Evolutionary conservation across 2,888 invertebrate species (phyloP).

Genomic region (Monoplex corrugatus): DNA sequence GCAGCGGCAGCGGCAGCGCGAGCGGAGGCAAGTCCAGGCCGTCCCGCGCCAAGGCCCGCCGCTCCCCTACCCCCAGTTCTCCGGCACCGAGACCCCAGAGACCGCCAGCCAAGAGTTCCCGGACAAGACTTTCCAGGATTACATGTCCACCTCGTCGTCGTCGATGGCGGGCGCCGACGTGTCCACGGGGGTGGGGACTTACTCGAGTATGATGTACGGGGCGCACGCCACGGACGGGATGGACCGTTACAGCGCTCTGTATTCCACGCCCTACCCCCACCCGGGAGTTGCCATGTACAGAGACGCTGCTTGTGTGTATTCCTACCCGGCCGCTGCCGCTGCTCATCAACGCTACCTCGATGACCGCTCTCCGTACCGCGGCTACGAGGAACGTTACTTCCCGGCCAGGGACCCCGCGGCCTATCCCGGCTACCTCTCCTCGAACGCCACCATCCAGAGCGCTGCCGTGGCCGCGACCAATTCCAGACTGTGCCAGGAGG

Average conservation of each 20-base stretch:
- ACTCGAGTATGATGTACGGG: conserved; percentile 68
- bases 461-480: conserved; percentile 59
- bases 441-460: conserved; percentile 61
- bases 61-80: conserved; percentile 79
- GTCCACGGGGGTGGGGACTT: conserved; percentile 59
- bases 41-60: conserved; percentile 75
- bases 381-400: conserved; percentile 71
- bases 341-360: conserved; percentile 69
- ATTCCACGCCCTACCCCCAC: conserved; percentile 67
- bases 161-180: conserved; percentile 11
- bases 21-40: conserved; percentile 70
- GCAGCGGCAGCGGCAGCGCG: conserved; percentile 45
- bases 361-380: conserved; percentile 65
- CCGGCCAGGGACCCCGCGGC: conserved; percentile 64
- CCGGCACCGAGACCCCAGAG: conserved; percentile 57
- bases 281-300: conserved; percentile 66
- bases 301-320: conserved; percentile 62
- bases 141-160: conserved; percentile 35
- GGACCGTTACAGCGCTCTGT: conserved; percentile 73
- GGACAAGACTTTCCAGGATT: conserved; percentile 55
- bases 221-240: conserved; percentile 59
- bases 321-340: conserved; percentile 66
- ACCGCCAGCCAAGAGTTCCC: conserved; percentile 46
- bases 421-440: conserved; percentile 64
- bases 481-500: conserved; percentile 51